Evolutionary conservation across 2,888 invertebrate genomes (phyloP).

Genomic region (Synergus itoensis): DNA sequence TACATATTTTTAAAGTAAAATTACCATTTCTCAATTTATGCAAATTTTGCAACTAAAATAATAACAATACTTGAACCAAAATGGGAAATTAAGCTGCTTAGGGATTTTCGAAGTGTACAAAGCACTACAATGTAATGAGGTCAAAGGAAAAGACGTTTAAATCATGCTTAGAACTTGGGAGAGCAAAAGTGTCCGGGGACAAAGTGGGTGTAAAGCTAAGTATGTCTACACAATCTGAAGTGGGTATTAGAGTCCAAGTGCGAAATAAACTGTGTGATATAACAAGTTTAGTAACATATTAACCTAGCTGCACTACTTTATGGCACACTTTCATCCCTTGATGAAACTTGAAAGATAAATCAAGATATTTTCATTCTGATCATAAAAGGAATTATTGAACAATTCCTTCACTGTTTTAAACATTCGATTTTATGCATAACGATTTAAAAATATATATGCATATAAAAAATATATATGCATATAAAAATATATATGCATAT

Average conservation of each 20-base stretch:
- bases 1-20: no score
- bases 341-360: neutral
- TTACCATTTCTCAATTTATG: no score
- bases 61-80: neutral
- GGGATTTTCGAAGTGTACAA: neutral
- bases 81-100: no score
- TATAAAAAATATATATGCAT: no score
- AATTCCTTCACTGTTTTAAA: no score
- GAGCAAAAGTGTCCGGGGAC: neutral
- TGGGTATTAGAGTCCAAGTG: neutral
- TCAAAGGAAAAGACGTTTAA: neutral
- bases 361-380: neutral
- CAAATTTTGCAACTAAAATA: no score
- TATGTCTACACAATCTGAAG: neutral
- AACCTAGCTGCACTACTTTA: neutral
- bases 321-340: neutral
- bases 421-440: no score
- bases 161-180: neutral
- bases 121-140: neutral
- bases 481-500: no score
- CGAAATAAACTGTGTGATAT: neutral
- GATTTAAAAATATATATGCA: no score
- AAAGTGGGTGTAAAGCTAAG: slow-evolving; percentile 2
- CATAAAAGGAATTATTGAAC: neutral
- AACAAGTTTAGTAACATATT: neutral